phyloP scores from a whole-genome alignment of 2,888 invertebrate species.

The Sesia apiformis region DNA sequence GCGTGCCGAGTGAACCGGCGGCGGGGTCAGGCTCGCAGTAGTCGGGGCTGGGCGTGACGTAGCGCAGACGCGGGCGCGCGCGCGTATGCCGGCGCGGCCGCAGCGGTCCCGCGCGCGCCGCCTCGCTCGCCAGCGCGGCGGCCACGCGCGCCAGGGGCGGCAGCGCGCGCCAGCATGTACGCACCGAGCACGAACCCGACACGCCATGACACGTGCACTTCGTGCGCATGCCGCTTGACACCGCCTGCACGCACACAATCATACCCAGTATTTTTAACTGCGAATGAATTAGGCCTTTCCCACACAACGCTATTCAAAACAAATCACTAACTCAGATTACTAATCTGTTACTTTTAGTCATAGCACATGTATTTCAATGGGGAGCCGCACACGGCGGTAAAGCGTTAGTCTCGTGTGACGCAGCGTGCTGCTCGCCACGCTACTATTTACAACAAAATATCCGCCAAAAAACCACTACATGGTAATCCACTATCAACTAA shows the following conservation, averaged over 20 bases:
- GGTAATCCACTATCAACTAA: too few species aligned
- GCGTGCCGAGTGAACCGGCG: constrained; percentile 84
- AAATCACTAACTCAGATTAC: too few species aligned
- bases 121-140: constrained; percentile 57
- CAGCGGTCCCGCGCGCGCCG: constrained; percentile 54
- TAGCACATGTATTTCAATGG: too few species aligned
- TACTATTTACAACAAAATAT: too few species aligned
- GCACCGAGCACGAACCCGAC: constrained; percentile 87
- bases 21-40: constrained; percentile 84
- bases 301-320: too few species aligned
- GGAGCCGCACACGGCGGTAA: too few species aligned
- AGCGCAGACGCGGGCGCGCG: constrained; percentile 78
- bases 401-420: too few species aligned
- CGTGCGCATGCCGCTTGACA: constrained; percentile 67
- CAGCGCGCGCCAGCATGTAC: constrained; percentile 86
- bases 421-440: too few species aligned
- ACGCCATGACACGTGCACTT: constrained; percentile 91
- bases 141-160: constrained; percentile 78
- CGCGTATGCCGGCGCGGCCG: constrained; percentile 47
- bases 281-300: too few species aligned
- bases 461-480: too few species aligned
- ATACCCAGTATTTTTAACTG: too few species aligned
- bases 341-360: too few species aligned
- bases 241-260: constrained; percentile 61
- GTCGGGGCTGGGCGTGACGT: constrained; percentile 86